phyloP scores from a whole-genome alignment of 2,797 vertebrate species.

The Eremophila alpestris region DNA sequence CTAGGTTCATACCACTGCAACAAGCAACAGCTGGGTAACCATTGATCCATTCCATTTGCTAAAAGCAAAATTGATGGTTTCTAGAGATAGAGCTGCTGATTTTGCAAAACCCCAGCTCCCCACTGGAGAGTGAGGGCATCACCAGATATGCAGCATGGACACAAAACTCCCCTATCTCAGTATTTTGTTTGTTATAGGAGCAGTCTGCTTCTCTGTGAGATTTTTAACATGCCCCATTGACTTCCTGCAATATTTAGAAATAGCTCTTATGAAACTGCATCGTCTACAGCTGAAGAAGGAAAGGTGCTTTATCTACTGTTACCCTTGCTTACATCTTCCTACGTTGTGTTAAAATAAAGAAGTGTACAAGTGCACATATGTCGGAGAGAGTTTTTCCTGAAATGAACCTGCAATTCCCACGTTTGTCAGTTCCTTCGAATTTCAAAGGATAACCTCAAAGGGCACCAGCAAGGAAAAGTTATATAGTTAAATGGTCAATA shows the following conservation, averaged over 20 bases:
- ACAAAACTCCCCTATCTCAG: background rate
- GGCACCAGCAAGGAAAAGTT: background rate
- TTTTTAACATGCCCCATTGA: background rate
- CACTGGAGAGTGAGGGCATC: background rate
- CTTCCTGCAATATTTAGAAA: constrained; percentile 10
- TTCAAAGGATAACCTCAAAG: background rate
- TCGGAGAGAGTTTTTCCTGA: background rate
- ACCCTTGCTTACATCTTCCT: constrained; percentile 21
- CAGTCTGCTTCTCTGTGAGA: background rate
- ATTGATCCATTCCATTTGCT: background rate
- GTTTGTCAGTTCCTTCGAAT: background rate
- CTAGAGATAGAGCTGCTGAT: background rate
- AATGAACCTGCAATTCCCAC: background rate
- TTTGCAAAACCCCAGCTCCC: background rate
- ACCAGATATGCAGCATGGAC: background rate
- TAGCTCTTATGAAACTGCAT: background rate
- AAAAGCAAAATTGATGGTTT: background rate
- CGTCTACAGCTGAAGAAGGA: background rate
- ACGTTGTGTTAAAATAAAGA: constrained; percentile 29
- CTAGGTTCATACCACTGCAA: background rate
- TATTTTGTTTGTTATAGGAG: background rate
- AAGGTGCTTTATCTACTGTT: background rate
- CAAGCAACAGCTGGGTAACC: background rate
- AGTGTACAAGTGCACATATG: background rate
- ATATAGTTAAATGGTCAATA: background rate